Evolutionary conservation across 2,888 invertebrate species (phyloP).

Genomic region (Cactoblastis cactorum): DNA sequence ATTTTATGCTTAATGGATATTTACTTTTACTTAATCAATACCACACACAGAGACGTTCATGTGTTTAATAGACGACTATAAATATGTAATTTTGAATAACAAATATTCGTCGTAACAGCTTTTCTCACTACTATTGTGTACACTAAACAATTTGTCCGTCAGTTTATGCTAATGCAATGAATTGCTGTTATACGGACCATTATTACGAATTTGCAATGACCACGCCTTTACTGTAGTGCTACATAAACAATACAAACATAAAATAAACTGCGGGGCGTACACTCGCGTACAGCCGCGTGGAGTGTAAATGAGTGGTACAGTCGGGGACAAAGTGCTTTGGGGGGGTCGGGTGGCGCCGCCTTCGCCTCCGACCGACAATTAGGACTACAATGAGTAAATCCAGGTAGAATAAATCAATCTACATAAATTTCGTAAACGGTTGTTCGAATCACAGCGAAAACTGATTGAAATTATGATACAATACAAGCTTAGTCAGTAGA

Average conservation of each 20-base stretch:
- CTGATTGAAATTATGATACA: too few species aligned
- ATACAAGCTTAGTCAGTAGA: too few species aligned
- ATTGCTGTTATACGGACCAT: constrained; percentile 1
- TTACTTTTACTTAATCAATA: too few species aligned
- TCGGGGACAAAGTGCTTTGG: constrained; percentile 49
- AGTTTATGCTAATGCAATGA: constrained; percentile 9
- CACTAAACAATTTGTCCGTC: neutral
- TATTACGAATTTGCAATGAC: constrained; percentile 1
- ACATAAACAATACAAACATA: constrained; percentile 67
- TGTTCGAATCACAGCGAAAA: constrained; percentile 16
- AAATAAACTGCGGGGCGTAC: constrained; percentile 58
- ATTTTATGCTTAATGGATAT: too few species aligned
- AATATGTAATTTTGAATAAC: neutral
- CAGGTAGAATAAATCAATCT: constrained; percentile 62
- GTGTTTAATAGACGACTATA: too few species aligned
- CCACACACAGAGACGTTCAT: too few species aligned
- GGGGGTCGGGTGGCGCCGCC: constrained; percentile 66
- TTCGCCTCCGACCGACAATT: constrained; percentile 57
- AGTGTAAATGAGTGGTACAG: constrained; percentile 54
- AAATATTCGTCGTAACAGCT: neutral
- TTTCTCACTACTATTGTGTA: neutral
- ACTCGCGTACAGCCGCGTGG: constrained; percentile 24
- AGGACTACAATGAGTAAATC: constrained; percentile 51
- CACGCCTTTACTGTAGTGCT: constrained; percentile 42
- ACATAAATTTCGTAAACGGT: constrained; percentile 36